Conservation (phyloP, 2,797 vertebrate genomes). For the Megalops cyprinoides region DNA sequence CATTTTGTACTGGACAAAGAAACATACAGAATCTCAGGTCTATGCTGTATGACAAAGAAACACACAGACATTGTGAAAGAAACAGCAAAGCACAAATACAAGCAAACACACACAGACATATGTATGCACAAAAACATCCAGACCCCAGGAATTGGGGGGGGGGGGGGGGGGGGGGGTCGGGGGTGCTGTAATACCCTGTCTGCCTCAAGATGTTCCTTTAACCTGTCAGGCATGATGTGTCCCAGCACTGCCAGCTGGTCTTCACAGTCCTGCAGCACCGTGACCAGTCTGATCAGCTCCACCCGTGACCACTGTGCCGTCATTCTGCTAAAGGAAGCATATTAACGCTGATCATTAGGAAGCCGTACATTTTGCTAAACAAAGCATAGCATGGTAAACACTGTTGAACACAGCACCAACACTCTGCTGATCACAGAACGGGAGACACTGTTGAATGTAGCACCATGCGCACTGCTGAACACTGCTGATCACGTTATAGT, state of each 20-base stretch:
- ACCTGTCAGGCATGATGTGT: conserved; percentile 62
- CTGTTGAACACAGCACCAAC: no score
- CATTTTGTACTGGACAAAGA: neutral
- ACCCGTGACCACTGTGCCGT: conserved; percentile 49
- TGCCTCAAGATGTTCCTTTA: conserved; percentile 41
- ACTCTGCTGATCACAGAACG: no score
- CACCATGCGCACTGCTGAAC: neutral
- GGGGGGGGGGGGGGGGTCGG: no score
- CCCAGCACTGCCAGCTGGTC: conserved; percentile 79
- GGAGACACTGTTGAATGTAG: neutral
- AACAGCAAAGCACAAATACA: neutral
- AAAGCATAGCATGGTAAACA: no score
- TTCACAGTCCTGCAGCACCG: conserved; percentile 71
- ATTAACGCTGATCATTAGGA: no score
- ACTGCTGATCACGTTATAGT: neutral
- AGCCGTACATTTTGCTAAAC: no score
- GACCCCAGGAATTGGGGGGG: neutral
- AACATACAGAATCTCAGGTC: neutral
- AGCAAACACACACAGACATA: neutral
- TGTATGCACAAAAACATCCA: neutral
- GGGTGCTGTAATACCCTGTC: neutral
- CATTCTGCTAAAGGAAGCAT: conserved; percentile 41
- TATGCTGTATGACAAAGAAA: neutral
- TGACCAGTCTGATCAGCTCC: conserved; percentile 66
- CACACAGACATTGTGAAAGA: neutral